Base-by-base conservation (phyloP, 2,113 vertebrate genomes). In the Sinosuthora webbiana region DNA sequence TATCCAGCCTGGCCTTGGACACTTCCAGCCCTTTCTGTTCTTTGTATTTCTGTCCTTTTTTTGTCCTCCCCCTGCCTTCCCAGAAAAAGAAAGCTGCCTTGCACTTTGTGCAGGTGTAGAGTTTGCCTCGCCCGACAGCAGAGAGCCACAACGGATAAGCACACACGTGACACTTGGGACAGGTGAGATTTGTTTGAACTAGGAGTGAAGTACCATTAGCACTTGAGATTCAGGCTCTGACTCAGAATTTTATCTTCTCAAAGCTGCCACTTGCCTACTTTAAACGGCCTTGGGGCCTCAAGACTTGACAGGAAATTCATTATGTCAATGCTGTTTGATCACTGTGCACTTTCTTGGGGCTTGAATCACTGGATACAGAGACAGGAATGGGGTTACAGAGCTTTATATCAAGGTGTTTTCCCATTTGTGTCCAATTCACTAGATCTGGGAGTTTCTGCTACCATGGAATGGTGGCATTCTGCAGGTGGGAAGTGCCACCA, bases 301-400 rank as follows among this genome's bases (percentile, higher is more conserved):
- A 45, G 80, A 57, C 57, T 92, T 90, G 80, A 65, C 80, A 89
- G 73, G 53, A 94, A 78, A 84, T 42, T 75, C 4, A 39, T 95
- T 83, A 39, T 87, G 87, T 94, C 71, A 45, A 93, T 83, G 45
- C 65, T 93, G 13, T 92, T 92, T 83, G 80, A 92, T 94, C 90
- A 94, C 92, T 89, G 92, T 86, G 93, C 83, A 94, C 93, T 95
- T 93, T 80, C 83, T 44, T 50, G 83, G 77, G 53, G 28, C 62
- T 82, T 89, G 90, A 88, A 63, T 93, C 31, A 3, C 86, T 87
- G 79, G 68, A 37, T 64, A 41, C 23, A 63, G 52, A 89, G 81
- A 68, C 56, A 31, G 55, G 41, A 83, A 47, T 28, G 44, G 83
- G 67, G 52, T 81, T 87, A 71, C 78, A 73, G 89, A 89, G 77